A percentile compares a stretch with the other conserved stretches of the same genome.
phyloP scores from a whole-genome alignment of 2,888 invertebrate genomes.

The Drosophila paracracens region DNA sequence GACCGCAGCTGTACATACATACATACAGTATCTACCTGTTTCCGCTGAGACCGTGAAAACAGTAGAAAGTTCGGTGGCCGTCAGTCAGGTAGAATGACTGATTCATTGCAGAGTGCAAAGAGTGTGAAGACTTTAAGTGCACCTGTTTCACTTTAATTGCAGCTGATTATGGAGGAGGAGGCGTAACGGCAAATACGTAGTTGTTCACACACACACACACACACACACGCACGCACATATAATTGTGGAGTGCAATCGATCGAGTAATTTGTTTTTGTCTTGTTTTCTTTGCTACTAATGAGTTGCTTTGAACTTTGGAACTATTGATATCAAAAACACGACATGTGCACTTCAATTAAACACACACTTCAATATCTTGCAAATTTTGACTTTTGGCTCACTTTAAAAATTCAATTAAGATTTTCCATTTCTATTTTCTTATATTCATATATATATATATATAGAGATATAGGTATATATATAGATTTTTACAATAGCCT shows the following conservation, averaged over 20 bases:
- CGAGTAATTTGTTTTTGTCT: neutral
- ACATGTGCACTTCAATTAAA: neutral
- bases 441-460: neutral
- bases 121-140: neutral
- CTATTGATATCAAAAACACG: neutral
- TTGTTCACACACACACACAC: neutral
- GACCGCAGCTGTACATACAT: neutral
- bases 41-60: neutral
- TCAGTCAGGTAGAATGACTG: constrained; percentile 16
- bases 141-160: constrained; percentile 9
- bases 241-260: neutral
- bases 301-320: constrained; percentile 17
- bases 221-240: neutral
- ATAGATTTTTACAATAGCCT: neutral
- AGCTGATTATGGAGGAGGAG: neutral
- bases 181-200: neutral
- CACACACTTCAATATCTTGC: neutral
- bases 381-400: neutral
- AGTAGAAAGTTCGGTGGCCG: constrained; percentile 44
- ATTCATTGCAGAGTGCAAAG: constrained; percentile 12
- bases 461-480: neutral
- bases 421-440: neutral
- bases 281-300: constrained; percentile 10
- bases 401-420: neutral
- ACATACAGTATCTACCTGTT: constrained; percentile 32